Percentiles rank a stretch among this genome's conserved stretches.
phyloP scores from a whole-genome alignment of 2,888 invertebrate species.

The Eupelmus urozonus region DNA sequence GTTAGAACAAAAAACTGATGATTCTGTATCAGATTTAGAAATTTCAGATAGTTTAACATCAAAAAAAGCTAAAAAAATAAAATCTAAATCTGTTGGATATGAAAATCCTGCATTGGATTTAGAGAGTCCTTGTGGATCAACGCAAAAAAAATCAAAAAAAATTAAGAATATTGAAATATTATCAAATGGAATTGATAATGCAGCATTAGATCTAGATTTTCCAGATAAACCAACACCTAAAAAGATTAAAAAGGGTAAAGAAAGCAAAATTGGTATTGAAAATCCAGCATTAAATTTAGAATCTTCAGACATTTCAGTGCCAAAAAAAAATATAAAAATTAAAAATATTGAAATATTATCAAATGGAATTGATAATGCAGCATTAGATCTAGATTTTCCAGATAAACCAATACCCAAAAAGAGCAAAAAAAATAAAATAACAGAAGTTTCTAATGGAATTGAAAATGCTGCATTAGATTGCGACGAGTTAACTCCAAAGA shows the following conservation, averaged over 20 bases:
- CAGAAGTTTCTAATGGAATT: constrained; percentile 3
- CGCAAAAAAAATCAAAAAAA: constrained; percentile 25
- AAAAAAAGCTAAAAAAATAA: constrained; percentile 37
- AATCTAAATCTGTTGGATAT: constrained; percentile 3
- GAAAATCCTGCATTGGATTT: constrained; percentile 48
- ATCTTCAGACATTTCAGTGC: background rate
- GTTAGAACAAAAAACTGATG: background rate
- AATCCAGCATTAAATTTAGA: constrained; percentile 59
- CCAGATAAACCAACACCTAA: constrained; percentile 8
- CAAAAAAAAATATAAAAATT: background rate
- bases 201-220: constrained; percentile 55
- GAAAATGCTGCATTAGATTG: constrained; percentile 58
- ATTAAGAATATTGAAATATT: constrained; percentile 10
- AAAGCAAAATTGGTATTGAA: constrained; percentile 18
- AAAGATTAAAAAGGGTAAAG: constrained; percentile 18
- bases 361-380: constrained; percentile 40
- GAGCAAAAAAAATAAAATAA: constrained; percentile 4
- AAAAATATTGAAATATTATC: background rate
- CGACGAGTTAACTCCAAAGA: constrained; percentile 12
- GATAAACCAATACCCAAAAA: constrained; percentile 15
- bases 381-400: constrained; percentile 57
- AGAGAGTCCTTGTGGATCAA: constrained; percentile 3
- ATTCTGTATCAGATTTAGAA: constrained; percentile 36
- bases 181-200: constrained; percentile 18
- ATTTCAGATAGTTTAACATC: constrained; percentile 14